Conservation (phyloP, 2,888 invertebrate species). For the Eupeodes luniger region DNA sequence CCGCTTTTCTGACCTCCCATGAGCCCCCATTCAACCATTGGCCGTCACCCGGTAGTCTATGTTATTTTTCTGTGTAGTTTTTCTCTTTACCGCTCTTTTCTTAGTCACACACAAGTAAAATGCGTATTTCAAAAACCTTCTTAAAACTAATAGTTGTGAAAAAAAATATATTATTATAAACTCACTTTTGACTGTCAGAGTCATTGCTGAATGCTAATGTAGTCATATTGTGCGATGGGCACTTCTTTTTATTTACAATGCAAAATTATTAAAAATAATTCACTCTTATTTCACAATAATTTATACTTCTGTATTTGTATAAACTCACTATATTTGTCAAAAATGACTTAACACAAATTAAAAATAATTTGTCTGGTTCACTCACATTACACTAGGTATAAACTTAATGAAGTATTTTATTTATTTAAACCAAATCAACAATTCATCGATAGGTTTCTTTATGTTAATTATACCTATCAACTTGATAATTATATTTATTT, state of each 20-base stretch:
- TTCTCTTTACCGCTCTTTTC: neutral
- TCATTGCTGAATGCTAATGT: constrained; percentile 39
- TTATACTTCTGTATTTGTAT: too few relatives aligned
- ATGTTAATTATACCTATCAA: neutral
- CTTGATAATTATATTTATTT: neutral
- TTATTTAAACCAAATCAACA: too few relatives aligned
- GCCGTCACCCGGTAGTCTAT: neutral
- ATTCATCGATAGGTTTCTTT: too few relatives aligned
- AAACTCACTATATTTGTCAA: neutral
- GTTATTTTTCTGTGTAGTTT: neutral
- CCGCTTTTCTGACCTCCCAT: neutral
- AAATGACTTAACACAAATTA: constrained; percentile 22
- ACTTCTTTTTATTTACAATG: constrained; percentile 12
- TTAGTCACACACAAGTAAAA: too few relatives aligned
- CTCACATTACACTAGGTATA: neutral
- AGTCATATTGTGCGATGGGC: constrained; percentile 40
- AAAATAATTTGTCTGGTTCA: neutral
- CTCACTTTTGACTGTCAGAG: constrained; percentile 44
- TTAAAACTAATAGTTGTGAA: neutral
- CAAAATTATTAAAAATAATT: constrained; percentile 24
- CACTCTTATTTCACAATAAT: constrained; percentile 2
- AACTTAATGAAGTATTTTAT: too few relatives aligned
- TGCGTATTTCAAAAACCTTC: too few relatives aligned
- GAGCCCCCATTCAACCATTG: neutral
- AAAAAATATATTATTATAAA: constrained; percentile 6